Base-by-base conservation (phyloP, 1,140 invertebrate genomes). In the Proctacanthus coquilletti region DNA sequence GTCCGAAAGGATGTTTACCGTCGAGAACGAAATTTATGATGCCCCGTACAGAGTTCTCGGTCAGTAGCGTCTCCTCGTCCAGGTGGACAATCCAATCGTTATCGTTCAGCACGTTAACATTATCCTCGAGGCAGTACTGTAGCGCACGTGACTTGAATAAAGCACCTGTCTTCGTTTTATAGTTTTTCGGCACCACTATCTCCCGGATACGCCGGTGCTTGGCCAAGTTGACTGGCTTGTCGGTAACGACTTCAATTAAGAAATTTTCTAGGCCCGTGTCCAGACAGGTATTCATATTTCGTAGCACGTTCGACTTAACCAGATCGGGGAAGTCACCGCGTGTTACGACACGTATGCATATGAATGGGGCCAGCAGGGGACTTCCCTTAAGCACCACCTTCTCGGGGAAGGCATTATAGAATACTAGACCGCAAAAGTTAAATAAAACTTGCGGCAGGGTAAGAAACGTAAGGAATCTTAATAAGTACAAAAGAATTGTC, bases 41-140 rank as follows among this genome's bases (percentile, higher is more conserved):
- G 9, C 94, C 94, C 23, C 76, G 66, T 35, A 87, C 74, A 15
- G 85, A 82, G 59, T 94, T 91, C 52, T 91, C 85, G 3, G 93
- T 97, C 1, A 98, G 64, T 20, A 98, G 58, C 0, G 94, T 97
- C 62, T 98, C 94, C 65, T 98, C 94, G 59, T 98, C 94, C 13
- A 98, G 66, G 66, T 98, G 94, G 2, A 98, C 89, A 49, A 98
- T 85, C 91, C 91, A 98, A 59, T 97, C 93, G 44, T 73, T 78
- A 50, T 94, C 88, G 14, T 73, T 74, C 10, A 95, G 59, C 44
- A 86, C 74, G 61, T 93, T 94, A 1, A 91, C 78, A 47, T 77
- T 77, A 49, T 85, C 83, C 66, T 97, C 93, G 10, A 97, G 66
- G 53, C 91, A 95, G 60, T 96, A 97, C 55, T 98, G 94, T 1